A percentile compares a stretch with the other conserved stretches of the same genome.
Evolutionary conservation across 2,888 invertebrate genomes (phyloP).

Genomic region (Meteorus cinctellus): DNA sequence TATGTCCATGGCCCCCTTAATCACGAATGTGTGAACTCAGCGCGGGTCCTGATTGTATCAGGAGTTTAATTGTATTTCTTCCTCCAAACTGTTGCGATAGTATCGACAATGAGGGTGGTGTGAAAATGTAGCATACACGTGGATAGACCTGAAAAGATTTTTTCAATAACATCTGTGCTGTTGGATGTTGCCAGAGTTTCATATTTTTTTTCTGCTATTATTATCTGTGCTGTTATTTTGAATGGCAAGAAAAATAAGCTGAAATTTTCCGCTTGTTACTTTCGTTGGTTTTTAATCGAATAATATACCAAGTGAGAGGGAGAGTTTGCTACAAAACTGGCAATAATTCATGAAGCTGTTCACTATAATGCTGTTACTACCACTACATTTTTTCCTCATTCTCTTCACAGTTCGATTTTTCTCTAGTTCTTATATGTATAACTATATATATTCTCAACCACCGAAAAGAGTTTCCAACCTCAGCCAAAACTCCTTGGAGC

Average conservation of each 20-base stretch:
- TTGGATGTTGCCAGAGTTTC: background rate
- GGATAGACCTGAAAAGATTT: background rate
- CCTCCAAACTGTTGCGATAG: slow-evolving; percentile 37
- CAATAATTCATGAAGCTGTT: slow-evolving; percentile 49
- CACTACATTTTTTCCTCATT: slow-evolving; percentile 19
- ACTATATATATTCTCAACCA: background rate
- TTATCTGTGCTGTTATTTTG: slow-evolving; percentile 3
- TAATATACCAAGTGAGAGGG: slow-evolving; percentile 8
- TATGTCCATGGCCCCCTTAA: background rate
- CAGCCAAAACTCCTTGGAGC: slow-evolving; percentile 17
- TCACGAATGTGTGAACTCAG: background rate
- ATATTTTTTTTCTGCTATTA: background rate
- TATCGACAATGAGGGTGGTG: slow-evolving; percentile 45
- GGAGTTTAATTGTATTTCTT: slow-evolving; percentile 30
- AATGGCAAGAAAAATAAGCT: background rate
- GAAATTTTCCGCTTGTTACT: slow-evolving; percentile 20
- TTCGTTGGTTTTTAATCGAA: slow-evolving; percentile 31
- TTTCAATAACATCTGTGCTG: background rate
- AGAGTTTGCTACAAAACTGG: slow-evolving; percentile 14
- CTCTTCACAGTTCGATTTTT: slow-evolving; percentile 23
- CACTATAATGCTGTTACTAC: slow-evolving; percentile 7
- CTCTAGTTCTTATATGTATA: slow-evolving; percentile 20
- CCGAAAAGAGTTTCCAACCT: slow-evolving; percentile 24
- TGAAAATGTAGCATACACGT: background rate
- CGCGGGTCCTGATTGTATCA: background rate